phyloP scores from a whole-genome alignment of 2,797 vertebrate species.

The Gobio occitaniae region DNA sequence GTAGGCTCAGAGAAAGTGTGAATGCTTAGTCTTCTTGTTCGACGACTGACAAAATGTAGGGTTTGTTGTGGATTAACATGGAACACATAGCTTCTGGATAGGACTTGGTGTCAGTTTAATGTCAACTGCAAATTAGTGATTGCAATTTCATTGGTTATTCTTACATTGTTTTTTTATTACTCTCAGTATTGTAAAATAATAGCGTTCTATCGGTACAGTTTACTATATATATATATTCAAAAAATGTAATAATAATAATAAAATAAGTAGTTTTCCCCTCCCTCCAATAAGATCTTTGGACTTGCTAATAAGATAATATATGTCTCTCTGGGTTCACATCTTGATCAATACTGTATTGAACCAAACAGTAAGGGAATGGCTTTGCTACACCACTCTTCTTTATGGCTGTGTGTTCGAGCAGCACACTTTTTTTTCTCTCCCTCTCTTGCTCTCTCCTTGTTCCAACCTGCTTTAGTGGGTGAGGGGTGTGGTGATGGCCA shows the following conservation, averaged over 20 bases:
- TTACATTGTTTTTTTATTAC: background rate
- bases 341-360: constrained; percentile 81
- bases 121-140: background rate
- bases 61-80: too few species aligned
- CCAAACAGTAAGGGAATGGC: constrained; percentile 69
- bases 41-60: background rate
- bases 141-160: background rate
- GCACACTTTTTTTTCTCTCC: background rate
- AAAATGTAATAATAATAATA: background rate
- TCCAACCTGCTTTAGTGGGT: background rate
- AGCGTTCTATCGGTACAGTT: background rate
- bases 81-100: background rate
- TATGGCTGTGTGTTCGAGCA: constrained; percentile 54
- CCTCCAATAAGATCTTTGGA: constrained; percentile 71
- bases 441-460: constrained; percentile 5
- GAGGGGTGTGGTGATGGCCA: constrained; percentile 27
- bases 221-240: background rate
- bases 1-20: background rate
- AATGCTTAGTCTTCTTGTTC: background rate
- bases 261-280: background rate
- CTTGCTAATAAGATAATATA: constrained; percentile 79
- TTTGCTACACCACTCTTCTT: constrained; percentile 68
- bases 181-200: background rate
- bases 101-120: background rate
- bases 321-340: constrained; percentile 65